Evolutionary conservation across 2,797 vertebrate genomes (phyloP), one percentile per base, ranked within the genome.

Genomic region (Smutsia temminckii): DNA sequence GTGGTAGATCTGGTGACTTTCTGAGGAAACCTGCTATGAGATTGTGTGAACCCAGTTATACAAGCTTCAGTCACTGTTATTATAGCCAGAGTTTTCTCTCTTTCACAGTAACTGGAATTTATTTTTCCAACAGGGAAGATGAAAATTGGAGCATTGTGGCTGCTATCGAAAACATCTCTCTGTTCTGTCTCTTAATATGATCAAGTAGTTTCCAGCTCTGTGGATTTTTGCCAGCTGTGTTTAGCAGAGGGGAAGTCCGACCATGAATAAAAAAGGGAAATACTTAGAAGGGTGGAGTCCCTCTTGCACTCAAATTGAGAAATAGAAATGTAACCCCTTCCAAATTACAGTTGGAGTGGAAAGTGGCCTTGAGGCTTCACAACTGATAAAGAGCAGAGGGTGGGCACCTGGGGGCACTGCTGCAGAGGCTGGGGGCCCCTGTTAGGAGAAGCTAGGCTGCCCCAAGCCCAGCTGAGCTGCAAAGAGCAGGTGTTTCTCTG

Each of bases 81-180:
- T 29, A 59, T 93, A 34, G 86, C 34, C n/a, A 0, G 34, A 3
- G 3, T 75, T 3, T 27, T 12, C 17, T 4, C 11, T 77, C n/a
- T 42, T 93, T 68, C 25, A 64, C 25, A 74, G 7, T 29, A 53
- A 49, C 17, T 46, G 14, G 13, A 8, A 8, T 51, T 68, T 91
- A 66, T 63, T 89, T 93, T 91, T 91, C 78, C 51, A 91, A 37
- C 29, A 57, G n/a, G 25, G 63, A 75, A 69, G 12, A 46, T 72
- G 49, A 78, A 90, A 83, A 78, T 42, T 37, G 13, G 55, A 94
- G 18, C 23, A 21, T 51, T 37, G 8, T 21, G 53, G 29, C 13
- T 63, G 16, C 49, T 57, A 37, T 1, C 16, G n/a, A 91, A 94
- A 96, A 51, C 16, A 42, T 13, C 23, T 71, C 27, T 32, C n/a